Conservation (phyloP, 1,140 invertebrate species). For the Drepana arcuata region DNA sequence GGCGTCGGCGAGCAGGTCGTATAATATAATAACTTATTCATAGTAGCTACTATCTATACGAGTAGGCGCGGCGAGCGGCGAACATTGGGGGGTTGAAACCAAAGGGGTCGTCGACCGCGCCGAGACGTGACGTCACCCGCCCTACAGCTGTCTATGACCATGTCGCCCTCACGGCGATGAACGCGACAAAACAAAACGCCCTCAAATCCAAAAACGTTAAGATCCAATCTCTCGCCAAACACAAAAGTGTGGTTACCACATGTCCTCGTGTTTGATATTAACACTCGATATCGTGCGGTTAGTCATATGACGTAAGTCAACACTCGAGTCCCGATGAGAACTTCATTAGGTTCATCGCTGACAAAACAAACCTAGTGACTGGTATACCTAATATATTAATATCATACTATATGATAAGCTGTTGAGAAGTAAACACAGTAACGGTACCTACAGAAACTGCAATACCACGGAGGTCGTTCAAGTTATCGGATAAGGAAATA, state of each 20-base stretch:
- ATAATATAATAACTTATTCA: conserved; percentile 58
- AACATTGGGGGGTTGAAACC: conserved; percentile 38
- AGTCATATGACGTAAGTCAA: conserved; percentile 34
- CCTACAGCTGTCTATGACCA: conserved; percentile 66
- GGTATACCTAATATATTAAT: too few relatives aligned
- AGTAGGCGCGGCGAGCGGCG: conserved; percentile 21
- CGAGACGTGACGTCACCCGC: conserved; percentile 53
- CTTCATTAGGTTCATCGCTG: conserved; percentile 20
- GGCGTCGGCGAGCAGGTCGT: conserved; percentile 27
- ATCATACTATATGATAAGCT: too few relatives aligned
- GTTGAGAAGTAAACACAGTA: too few relatives aligned
- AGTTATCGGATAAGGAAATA: too few relatives aligned
- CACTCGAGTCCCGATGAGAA: conserved; percentile 30
- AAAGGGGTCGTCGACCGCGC: conserved; percentile 48
- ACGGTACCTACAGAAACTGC: too few relatives aligned
- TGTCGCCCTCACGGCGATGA: conserved; percentile 37
- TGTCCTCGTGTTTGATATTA: conserved; percentile 39
- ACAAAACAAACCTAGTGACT: too few relatives aligned
- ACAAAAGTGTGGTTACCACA: conserved; percentile 42
- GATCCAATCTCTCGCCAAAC: conserved; percentile 36
- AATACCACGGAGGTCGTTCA: too few relatives aligned
- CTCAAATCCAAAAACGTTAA: conserved; percentile 34
- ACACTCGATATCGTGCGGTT: conserved; percentile 46
- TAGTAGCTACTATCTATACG: conserved; percentile 32
- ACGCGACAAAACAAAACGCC: conserved; percentile 37